These are phyloP conservation scores for Gymnodraco acuticeps DNA, from an alignment of 2,797 vertebrate species.

Conservation along the genomic window DNA sequence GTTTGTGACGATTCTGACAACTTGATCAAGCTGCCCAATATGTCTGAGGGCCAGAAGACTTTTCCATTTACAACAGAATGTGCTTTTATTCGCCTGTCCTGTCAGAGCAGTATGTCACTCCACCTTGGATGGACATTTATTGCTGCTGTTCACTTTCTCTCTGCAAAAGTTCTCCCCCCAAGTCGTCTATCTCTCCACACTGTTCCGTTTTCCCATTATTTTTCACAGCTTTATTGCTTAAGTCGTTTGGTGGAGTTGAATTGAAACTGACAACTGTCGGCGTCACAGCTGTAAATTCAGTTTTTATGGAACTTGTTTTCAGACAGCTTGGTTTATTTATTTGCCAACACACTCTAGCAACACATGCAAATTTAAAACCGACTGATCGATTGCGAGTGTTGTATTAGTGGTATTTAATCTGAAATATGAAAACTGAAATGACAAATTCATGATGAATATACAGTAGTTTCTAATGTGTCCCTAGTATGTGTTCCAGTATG, in stretches of 20 bases:
- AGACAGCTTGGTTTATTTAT: constrained; percentile 14
- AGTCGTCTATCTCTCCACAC: constrained; percentile 50
- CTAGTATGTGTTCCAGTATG: background rate
- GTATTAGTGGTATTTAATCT: constrained; percentile 3
- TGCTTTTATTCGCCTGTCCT: constrained; percentile 32
- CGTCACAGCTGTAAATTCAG: constrained; percentile 45
- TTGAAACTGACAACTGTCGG: constrained; percentile 61
- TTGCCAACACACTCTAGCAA: background rate
- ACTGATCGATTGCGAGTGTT: background rate
- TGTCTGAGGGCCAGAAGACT: constrained; percentile 45
- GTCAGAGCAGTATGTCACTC: constrained; percentile 56
- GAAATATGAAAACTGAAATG: background rate
- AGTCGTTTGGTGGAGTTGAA: constrained; percentile 26
- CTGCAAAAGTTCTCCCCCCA: constrained; percentile 58
- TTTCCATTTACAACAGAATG: constrained; percentile 52
- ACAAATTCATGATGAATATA: background rate
- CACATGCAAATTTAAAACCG: background rate
- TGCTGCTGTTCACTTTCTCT: constrained; percentile 42
- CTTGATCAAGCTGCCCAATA: constrained; percentile 39
- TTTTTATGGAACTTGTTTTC: constrained; percentile 31
- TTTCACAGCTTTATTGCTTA: constrained; percentile 58
- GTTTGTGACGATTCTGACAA: constrained; percentile 45
- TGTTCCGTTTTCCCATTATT: constrained; percentile 42
- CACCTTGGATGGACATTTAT: constrained; percentile 60
- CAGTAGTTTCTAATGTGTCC: background rate